Evolutionary conservation across 2,888 invertebrate genomes (phyloP).

Genomic region (Selenia dentaria): DNA sequence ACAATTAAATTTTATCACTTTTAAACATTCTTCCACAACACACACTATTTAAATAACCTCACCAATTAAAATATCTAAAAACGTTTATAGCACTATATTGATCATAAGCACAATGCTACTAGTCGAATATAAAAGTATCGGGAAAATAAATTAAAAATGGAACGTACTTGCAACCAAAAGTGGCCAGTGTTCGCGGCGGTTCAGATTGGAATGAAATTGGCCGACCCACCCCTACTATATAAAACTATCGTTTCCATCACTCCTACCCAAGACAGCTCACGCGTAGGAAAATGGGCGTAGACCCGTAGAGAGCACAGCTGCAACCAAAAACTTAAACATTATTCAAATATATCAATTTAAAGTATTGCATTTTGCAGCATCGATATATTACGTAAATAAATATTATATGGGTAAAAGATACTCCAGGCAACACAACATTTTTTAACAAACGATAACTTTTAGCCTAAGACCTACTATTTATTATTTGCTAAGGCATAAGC

Average conservation of each 20-base stretch:
- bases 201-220: slow-evolving; percentile 52
- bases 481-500: no score
- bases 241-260: slow-evolving; percentile 41
- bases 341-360: no score
- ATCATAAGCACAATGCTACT: background rate
- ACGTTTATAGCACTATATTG: background rate
- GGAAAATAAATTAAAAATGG: slow-evolving; percentile 22
- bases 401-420: no score
- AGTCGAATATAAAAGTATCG: background rate
- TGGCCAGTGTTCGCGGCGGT: slow-evolving; percentile 49
- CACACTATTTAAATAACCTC: background rate
- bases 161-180: slow-evolving; percentile 52
- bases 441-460: no score
- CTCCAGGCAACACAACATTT: no score
- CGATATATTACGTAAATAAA: no score
- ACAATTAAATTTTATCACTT: no score
- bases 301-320: slow-evolving; percentile 7
- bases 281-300: slow-evolving; percentile 16
- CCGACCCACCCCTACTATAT: slow-evolving; percentile 53
- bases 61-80: background rate
- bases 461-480: no score
- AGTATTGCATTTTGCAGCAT: no score
- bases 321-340: slow-evolving; percentile 13
- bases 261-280: slow-evolving; percentile 44
- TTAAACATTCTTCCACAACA: background rate